phyloP scores from a whole-genome alignment of 2,113 vertebrate species.

The Ivindomyrus marchei region DNA sequence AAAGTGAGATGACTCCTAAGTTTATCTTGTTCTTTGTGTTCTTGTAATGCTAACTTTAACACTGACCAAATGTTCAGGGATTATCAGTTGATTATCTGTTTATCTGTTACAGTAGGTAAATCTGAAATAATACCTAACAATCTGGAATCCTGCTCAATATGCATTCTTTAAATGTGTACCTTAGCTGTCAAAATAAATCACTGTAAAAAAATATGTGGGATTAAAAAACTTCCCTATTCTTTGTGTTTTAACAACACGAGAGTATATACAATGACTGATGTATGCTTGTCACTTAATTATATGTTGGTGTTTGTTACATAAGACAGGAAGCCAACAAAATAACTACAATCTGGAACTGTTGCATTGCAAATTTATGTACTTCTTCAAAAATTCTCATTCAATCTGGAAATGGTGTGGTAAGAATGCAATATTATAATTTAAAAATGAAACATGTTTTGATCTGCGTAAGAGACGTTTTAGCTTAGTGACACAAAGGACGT shows the following conservation, averaged over 20 bases:
- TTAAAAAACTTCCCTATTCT: neutral
- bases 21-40: neutral
- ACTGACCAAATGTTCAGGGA: neutral
- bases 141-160: neutral
- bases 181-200: neutral
- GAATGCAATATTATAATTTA: neutral
- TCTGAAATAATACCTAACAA: neutral
- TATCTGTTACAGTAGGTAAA: neutral
- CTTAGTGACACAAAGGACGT: neutral
- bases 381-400: neutral
- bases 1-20: conserved; percentile 15
- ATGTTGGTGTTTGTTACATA: neutral
- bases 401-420: neutral
- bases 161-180: neutral
- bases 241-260: neutral
- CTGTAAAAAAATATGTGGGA: neutral
- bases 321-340: neutral
- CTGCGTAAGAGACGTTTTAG: neutral
- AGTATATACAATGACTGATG: neutral
- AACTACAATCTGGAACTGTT: neutral
- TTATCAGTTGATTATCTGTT: neutral
- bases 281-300: neutral
- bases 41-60: neutral
- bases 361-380: neutral
- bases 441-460: neutral